Evolutionary conservation across 2,113 vertebrate genomes (phyloP), one percentile per base, ranked within the genome.

Genomic region (Donacobius atricapilla): DNA sequence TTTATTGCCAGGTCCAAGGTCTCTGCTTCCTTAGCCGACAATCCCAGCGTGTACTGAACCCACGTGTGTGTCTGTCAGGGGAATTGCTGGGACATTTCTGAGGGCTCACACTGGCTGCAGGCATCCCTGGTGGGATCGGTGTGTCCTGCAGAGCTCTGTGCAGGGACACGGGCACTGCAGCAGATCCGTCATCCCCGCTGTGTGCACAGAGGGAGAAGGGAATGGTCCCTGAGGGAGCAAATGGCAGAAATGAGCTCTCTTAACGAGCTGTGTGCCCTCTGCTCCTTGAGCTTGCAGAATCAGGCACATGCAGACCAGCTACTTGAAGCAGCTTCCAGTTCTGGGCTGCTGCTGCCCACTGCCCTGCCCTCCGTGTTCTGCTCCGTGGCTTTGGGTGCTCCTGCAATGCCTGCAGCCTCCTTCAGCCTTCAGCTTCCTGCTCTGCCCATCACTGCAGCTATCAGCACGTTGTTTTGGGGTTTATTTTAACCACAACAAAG

Each of bases 101-200:
- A 51, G 63, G 5, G 4, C 10, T 48, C 47, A 2, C 68, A 5
- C 16, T 18, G 60, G 40, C 24, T 7, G 11, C 35, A 56, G 70
- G n/a, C 19, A n/a, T 33, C 58, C 0, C 0, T 31, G 42, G 18
- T 5, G 16, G 66, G 35, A 23, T n/a, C 51, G 22, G n/a, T 0
- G 3, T 25, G 89, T 31, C 60, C 64, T 22, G 53, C 35, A 51
- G n/a, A 40, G 31, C 42, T 22, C 58, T 24, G 3, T 0, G 2
- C 70, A 7, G 2, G 2, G 40, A 40, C 45, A 39, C 2, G 8
- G 2, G 37, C 16, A 2, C 3, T 18, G 61, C 21, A 16, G 50
- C 42, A 40, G 63, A 33, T 2, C 10, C 30, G 6, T 45, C 13
- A 30, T 17, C 47, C 31, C n/a, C n/a, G n/a, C n/a, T 12, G 56